A percentile compares a stretch with the other conserved stretches of the same genome.
Evolutionary conservation across 37 sponge, comb jelly and placozoan species (phyloP).

Genomic region (Spongia lamella): DNA sequence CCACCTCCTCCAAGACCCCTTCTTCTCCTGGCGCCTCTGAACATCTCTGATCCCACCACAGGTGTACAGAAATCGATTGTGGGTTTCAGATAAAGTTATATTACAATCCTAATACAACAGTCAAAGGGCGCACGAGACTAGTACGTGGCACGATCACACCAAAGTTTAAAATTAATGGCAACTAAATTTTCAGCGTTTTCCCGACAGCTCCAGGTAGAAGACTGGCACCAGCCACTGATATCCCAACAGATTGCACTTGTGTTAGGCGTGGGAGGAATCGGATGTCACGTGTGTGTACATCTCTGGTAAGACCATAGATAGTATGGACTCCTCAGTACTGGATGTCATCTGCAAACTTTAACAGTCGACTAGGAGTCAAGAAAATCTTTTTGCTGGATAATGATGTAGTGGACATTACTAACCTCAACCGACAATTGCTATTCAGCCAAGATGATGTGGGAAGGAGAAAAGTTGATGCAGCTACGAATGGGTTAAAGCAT

Average conservation of each 20-base stretch:
- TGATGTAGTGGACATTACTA: slow-evolving; percentile 51
- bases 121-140: too few species aligned
- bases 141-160: too few species aligned
- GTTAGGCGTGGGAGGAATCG: slow-evolving; percentile 63
- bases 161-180: too few species aligned
- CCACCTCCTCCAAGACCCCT: slow-evolving; percentile 59
- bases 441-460: slow-evolving; percentile 36
- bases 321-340: not conserved
- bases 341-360: not conserved
- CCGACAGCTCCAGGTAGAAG: slow-evolving; percentile 45
- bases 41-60: too few species aligned
- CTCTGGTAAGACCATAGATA: slow-evolving; percentile 44
- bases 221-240: slow-evolving; percentile 38
- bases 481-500: slow-evolving; percentile 20
- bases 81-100: too few species aligned
- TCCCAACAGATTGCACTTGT: slow-evolving; percentile 49
- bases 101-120: too few species aligned
- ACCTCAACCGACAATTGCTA: slow-evolving; percentile 62
- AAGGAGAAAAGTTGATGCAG: slow-evolving; percentile 48
- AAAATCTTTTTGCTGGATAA: slow-evolving; percentile 37
- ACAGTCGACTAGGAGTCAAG: slow-evolving; percentile 50
- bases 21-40: not conserved
- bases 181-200: too few species aligned
- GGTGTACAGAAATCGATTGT: too few species aligned
- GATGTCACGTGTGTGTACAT: slow-evolving; percentile 40